Percentiles rank a stretch among this genome's conserved stretches.
phyloP scores from a whole-genome alignment of 2,888 invertebrate species.

The Brachypalpus laphriformis region DNA sequence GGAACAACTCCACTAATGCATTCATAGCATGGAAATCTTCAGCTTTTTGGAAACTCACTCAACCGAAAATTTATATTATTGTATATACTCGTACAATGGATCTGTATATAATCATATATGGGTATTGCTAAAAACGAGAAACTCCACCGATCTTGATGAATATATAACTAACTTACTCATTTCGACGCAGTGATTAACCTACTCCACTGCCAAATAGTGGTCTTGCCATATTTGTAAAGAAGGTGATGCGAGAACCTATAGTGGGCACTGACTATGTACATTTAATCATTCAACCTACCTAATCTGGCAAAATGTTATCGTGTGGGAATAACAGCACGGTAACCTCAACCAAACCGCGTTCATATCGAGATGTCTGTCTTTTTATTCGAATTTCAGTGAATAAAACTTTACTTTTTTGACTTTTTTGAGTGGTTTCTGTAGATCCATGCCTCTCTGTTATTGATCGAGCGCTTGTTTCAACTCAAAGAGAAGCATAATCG shows the following conservation, averaged over 20 bases:
- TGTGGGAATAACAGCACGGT: constrained; percentile 66
- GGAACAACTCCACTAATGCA: constrained; percentile 46
- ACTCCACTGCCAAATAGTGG: constrained; percentile 70
- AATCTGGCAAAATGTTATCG: constrained; percentile 68
- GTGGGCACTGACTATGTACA: constrained; percentile 49
- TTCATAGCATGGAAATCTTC: constrained; percentile 17
- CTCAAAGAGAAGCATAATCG: constrained; percentile 65
- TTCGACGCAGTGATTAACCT: constrained; percentile 68
- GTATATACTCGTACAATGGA: neutral
- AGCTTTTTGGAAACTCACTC: constrained; percentile 37
- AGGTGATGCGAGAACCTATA: constrained; percentile 65
- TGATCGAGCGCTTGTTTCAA: constrained; percentile 30
- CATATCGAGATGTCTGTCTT: constrained; percentile 34
- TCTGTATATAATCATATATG: neutral
- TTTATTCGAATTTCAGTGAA: constrained; percentile 10
- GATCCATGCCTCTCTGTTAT: constrained; percentile 8
- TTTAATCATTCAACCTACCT: constrained; percentile 69
- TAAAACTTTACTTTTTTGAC: constrained; percentile 21
- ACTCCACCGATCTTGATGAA: constrained; percentile 28
- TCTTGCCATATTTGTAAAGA: constrained; percentile 67
- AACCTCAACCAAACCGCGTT: constrained; percentile 44
- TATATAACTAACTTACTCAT: constrained; percentile 48
- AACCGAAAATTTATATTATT: constrained; percentile 28
- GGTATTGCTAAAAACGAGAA: constrained; percentile 16
- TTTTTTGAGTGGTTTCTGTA: constrained; percentile 52